Conservation (phyloP, 2,113 vertebrate genomes). For the Nothobranchius furzeri region DNA sequence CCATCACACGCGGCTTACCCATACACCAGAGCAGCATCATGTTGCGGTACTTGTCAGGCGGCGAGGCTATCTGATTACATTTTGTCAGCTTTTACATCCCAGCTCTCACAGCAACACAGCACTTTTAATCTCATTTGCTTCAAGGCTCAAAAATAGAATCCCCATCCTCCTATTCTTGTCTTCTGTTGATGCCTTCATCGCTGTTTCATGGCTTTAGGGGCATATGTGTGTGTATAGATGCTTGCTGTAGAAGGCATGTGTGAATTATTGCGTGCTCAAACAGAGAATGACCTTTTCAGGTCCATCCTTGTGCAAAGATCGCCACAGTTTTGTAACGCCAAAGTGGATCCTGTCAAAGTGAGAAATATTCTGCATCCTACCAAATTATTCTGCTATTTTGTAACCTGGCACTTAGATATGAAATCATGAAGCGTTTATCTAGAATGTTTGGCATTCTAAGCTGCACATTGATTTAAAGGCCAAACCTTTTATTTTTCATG, state of each 20-base stretch:
- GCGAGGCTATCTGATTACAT: slow-evolving; percentile 29
- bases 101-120: slow-evolving; percentile 11
- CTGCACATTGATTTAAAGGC: neutral
- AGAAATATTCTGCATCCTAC: neutral
- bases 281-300: slow-evolving; percentile 13
- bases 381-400: neutral
- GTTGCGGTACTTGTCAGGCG: slow-evolving; percentile 13
- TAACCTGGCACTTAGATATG: neutral
- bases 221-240: neutral
- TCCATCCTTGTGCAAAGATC: neutral
- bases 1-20: slow-evolving; percentile 1
- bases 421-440: neutral
- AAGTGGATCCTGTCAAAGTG: slow-evolving; percentile 6
- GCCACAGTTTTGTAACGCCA: neutral
- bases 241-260: neutral
- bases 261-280: no score
- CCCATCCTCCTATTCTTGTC: neutral
- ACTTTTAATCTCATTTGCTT: slow-evolving; percentile 3
- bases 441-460: neutral
- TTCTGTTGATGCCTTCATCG: neutral
- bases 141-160: neutral
- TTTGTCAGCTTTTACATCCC: slow-evolving; percentile 12
- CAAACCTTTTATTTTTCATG: neutral
- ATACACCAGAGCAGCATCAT: neutral
- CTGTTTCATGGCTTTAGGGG: neutral